phyloP scores from a whole-genome alignment of 2,888 invertebrate species.

The Tetramorium bicarinatum region DNA sequence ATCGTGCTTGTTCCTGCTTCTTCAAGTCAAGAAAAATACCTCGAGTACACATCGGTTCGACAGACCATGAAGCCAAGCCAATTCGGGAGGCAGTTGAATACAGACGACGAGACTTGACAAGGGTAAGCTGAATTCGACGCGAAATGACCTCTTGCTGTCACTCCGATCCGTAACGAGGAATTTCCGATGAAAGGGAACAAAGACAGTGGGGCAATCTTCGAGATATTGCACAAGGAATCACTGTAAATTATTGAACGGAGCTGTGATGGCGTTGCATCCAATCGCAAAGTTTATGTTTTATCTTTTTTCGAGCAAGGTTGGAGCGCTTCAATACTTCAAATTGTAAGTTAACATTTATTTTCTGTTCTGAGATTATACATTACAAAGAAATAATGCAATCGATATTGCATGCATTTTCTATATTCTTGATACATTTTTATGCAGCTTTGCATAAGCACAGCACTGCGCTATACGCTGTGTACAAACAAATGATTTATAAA shows the following conservation, averaged over 20 bases:
- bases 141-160: conserved; percentile 50
- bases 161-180: conserved; percentile 43
- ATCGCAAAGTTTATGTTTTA: too few species aligned
- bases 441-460: too few species aligned
- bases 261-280: not conserved
- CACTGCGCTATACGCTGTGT: not conserved
- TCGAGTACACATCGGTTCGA: conserved; percentile 39
- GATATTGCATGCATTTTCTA: too few species aligned
- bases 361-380: too few species aligned
- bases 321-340: too few species aligned
- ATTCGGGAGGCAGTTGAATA: conserved; percentile 50
- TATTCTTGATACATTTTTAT: too few species aligned
- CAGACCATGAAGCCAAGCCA: conserved; percentile 49
- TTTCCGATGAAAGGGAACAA: conserved; percentile 29
- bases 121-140: conserved; percentile 43
- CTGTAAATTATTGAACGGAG: conserved; percentile 1
- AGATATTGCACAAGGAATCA: not conserved
- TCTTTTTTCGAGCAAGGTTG: too few species aligned
- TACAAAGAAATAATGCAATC: too few species aligned
- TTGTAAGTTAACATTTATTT: too few species aligned
- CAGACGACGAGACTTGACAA: conserved; percentile 52
- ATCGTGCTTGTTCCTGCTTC: conserved; percentile 60
- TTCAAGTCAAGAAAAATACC: conserved; percentile 56
- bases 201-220: not conserved
- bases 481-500: not conserved